These are phyloP conservation scores for Struthio camelus DNA, from an alignment of 2,113 vertebrate species.

Conservation along the genomic window DNA sequence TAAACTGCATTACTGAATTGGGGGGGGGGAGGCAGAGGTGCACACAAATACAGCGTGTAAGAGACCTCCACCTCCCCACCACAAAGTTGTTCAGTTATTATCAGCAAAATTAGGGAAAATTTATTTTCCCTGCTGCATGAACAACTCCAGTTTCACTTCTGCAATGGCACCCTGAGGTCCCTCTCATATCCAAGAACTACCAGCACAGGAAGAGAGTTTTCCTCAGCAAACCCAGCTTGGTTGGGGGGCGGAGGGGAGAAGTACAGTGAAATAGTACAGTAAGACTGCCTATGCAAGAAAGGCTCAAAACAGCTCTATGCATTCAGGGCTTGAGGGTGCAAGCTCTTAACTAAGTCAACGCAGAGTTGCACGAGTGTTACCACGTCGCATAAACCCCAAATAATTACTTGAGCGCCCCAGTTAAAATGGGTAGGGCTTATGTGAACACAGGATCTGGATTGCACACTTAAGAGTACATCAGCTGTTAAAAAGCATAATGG, in stretches of 20 bases:
- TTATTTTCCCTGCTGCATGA: not conserved
- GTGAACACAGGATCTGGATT: not conserved
- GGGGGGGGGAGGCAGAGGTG: not conserved
- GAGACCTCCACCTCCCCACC: not conserved
- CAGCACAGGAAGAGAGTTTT: not conserved
- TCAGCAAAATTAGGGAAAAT: not conserved
- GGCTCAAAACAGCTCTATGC: rapidly evolving
- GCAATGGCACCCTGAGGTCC: not conserved
- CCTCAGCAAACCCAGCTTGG: not conserved
- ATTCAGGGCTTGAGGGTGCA: too few relatives aligned
- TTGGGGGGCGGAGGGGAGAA: too few relatives aligned
- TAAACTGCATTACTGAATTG: not conserved
- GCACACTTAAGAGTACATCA: not conserved
- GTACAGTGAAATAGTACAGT: not conserved
- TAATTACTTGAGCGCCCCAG: not conserved
- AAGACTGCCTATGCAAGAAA: too few relatives aligned
- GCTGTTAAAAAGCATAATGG: not conserved
- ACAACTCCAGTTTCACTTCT: not conserved
- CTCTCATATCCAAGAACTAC: not conserved
- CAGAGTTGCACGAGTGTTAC: not conserved
- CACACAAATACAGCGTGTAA: not conserved
- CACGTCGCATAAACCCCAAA: not conserved
- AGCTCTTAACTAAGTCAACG: too few relatives aligned
- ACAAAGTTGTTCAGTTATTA: not conserved
- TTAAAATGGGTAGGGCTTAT: not conserved